phyloP scores from a whole-genome alignment of 2,797 vertebrate genomes.

The Lutjanus argentimaculatus region DNA sequence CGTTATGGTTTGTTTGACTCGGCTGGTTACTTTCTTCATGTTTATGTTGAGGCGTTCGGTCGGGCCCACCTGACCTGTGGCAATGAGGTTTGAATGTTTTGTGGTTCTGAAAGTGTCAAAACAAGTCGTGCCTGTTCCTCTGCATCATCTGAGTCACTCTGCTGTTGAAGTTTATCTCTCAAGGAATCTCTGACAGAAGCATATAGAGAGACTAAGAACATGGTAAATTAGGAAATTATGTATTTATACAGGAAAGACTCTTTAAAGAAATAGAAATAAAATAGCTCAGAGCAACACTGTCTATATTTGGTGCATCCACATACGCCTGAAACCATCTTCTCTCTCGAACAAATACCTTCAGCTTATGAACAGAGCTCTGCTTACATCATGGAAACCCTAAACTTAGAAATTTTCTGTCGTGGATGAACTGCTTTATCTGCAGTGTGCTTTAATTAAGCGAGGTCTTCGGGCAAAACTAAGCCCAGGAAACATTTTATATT shows the following conservation, averaged over 20 bases:
- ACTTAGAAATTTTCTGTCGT: neutral
- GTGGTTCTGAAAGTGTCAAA: slow-evolving; percentile 17
- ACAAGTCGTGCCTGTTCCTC: slow-evolving; percentile 53
- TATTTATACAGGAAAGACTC: neutral
- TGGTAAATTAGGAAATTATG: accelerated
- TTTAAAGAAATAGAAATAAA: neutral
- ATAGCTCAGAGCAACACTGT: neutral
- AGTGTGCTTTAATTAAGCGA: slow-evolving; percentile 9
- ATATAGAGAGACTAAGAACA: neutral
- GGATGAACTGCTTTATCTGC: neutral
- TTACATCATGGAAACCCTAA: neutral
- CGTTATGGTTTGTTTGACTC: neutral
- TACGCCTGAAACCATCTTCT: neutral
- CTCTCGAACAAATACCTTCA: neutral
- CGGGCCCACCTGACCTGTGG: neutral
- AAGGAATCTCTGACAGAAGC: neutral
- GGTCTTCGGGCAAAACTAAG: neutral
- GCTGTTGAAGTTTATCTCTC: neutral
- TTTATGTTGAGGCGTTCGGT: neutral
- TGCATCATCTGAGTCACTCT: neutral
- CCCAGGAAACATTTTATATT: neutral
- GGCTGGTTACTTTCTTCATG: neutral
- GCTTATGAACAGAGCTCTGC: neutral
- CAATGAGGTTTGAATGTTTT: neutral
- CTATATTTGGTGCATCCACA: neutral